phyloP scores from a whole-genome alignment of 2,113 vertebrate genomes.

The Syngnathus typhle region DNA sequence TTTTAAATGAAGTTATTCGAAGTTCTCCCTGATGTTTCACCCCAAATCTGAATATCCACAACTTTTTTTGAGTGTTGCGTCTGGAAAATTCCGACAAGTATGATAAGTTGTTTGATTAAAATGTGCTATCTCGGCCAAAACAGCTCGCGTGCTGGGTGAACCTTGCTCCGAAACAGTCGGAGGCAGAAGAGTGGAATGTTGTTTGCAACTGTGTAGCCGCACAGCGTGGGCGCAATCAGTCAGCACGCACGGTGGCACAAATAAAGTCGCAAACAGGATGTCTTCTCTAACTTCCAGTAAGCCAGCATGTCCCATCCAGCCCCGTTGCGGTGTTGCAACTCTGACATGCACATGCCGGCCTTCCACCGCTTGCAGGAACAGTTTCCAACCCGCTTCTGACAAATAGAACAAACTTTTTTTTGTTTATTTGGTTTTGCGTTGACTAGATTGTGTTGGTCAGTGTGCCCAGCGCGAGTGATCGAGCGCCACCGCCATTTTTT shows the following conservation, averaged over 20 bases:
- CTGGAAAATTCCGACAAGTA: too few relatives aligned
- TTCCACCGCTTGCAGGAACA: background rate
- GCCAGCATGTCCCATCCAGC: slow-evolving; percentile 47
- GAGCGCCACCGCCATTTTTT: background rate
- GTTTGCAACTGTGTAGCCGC: slow-evolving; percentile 47
- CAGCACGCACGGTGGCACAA: slow-evolving; percentile 32
- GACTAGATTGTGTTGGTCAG: background rate
- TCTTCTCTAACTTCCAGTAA: slow-evolving; percentile 37
- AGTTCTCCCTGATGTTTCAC: too few relatives aligned
- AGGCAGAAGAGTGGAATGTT: slow-evolving; percentile 58
- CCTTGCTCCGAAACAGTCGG: slow-evolving; percentile 29
- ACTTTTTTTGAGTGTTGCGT: too few relatives aligned
- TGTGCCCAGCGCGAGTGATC: background rate
- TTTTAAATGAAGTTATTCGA: too few relatives aligned
- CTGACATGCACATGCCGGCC: slow-evolving; percentile 10
- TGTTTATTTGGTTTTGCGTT: too few relatives aligned
- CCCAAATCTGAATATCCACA: too few relatives aligned
- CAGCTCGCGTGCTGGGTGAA: slow-evolving; percentile 8
- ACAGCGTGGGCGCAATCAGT: slow-evolving; percentile 47
- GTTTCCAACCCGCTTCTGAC: background rate
- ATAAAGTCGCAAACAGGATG: slow-evolving; percentile 28
- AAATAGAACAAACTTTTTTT: too few relatives aligned
- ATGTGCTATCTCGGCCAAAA: too few relatives aligned
- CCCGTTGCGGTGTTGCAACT: background rate
- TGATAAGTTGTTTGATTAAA: too few relatives aligned